Conservation (phyloP, 2,113 vertebrate genomes). For the Drymodes brunneopygia region DNA sequence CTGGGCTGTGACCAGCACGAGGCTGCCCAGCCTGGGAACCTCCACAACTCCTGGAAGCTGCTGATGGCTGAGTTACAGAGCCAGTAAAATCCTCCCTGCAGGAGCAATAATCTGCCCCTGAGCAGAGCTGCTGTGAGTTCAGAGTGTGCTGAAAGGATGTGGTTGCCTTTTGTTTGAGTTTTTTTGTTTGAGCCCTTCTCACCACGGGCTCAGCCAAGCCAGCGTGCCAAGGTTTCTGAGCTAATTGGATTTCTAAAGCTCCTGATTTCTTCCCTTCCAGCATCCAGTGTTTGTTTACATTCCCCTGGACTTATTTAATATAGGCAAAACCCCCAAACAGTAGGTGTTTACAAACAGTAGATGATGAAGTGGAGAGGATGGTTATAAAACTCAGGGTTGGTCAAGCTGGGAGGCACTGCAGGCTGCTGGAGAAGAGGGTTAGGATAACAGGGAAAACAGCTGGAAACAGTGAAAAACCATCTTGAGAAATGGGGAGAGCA, state of each 20-base stretch:
- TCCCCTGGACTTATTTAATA: slow-evolving; percentile 34
- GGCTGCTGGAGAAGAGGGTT: not conserved
- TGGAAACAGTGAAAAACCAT: not conserved
- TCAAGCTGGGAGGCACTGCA: not conserved
- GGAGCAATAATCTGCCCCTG: not conserved
- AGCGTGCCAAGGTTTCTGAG: slow-evolving; percentile 25
- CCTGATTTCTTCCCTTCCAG: slow-evolving; percentile 30
- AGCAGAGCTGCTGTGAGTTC: not conserved
- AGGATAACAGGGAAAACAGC: not conserved
- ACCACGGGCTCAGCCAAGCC: not conserved
- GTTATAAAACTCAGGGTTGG: not conserved
- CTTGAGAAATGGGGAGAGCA: not conserved
- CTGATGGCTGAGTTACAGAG: not conserved
- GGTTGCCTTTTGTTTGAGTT: not conserved
- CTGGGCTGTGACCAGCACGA: not conserved
- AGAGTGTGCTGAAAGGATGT: not conserved
- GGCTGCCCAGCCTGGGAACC: not conserved
- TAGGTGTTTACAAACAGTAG: slow-evolving; percentile 29
- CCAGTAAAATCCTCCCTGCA: not conserved
- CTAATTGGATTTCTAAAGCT: slow-evolving; percentile 54
- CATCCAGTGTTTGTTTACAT: slow-evolving; percentile 42
- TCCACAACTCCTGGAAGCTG: not conserved
- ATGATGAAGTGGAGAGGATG: not conserved
- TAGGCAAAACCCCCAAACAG: not conserved
- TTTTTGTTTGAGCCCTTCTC: not conserved